These are phyloP conservation scores for Elaphurus davidianus DNA, from an alignment of 2,113 vertebrate genomes.

Conservation along the genomic window DNA sequence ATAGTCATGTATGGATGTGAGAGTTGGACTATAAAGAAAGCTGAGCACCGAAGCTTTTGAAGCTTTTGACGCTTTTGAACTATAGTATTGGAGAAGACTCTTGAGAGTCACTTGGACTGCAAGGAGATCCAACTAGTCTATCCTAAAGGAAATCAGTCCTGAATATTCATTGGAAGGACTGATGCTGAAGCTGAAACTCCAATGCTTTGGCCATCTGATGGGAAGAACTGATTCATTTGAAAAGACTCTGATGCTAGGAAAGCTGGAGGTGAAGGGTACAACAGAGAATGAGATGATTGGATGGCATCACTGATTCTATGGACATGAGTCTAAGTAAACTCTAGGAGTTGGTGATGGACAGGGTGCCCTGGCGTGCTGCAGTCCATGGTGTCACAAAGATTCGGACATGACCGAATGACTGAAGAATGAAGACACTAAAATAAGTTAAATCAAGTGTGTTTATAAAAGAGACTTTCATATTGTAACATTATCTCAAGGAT, in stretches of 20 bases:
- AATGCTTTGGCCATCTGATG: not conserved
- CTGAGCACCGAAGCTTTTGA: not conserved
- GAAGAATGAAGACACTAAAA: not conserved
- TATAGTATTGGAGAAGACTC: not conserved
- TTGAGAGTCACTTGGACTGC: not conserved
- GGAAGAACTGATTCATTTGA: not conserved
- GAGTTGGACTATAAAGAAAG: not conserved
- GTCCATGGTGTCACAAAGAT: not conserved
- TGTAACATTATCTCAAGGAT: not conserved
- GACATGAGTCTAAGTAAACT: not conserved
- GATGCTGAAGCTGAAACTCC: not conserved
- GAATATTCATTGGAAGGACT: not conserved
- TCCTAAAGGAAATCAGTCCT: not conserved
- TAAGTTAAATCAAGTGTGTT: not conserved
- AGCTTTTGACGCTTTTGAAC: not conserved
- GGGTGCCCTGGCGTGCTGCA: rapidly evolving
- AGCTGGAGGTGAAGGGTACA: not conserved
- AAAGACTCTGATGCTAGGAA: not conserved
- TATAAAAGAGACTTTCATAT: not conserved
- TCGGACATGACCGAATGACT: not conserved
- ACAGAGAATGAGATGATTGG: not conserved
- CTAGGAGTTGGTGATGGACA: not conserved
- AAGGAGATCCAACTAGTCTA: not conserved
- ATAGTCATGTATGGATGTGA: not conserved
- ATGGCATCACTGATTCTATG: not conserved